phyloP scores from a whole-genome alignment of 2,888 invertebrate species.

The Drosophila helvetica region DNA sequence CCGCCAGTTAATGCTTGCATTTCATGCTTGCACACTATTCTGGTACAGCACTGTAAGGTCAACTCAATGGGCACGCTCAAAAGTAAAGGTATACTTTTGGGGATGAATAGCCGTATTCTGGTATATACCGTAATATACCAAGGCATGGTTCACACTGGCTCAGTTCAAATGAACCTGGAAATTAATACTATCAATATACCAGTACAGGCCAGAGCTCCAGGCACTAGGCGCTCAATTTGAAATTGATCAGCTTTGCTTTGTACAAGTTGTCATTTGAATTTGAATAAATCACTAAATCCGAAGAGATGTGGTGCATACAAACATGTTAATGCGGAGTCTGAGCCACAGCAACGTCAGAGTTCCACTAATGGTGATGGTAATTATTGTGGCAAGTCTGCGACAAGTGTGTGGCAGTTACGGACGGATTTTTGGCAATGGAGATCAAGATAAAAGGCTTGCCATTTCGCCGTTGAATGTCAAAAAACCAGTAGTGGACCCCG shows the following conservation, averaged over 20 bases:
- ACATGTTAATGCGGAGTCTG: slow-evolving; percentile 58
- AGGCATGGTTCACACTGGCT: too few relatives aligned
- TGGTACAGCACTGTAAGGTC: too few relatives aligned
- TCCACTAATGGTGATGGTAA: slow-evolving; percentile 37
- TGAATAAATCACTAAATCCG: not conserved
- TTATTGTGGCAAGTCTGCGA: slow-evolving; percentile 23
- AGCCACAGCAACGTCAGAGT: slow-evolving; percentile 26
- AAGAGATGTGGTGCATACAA: slow-evolving; percentile 41
- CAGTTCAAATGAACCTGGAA: too few relatives aligned
- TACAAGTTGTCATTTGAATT: not conserved
- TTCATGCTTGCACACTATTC: too few relatives aligned
- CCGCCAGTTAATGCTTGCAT: too few relatives aligned
- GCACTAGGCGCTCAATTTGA: too few relatives aligned
- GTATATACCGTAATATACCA: too few relatives aligned
- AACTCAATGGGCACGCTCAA: too few relatives aligned
- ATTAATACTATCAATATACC: too few relatives aligned
- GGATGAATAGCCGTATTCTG: too few relatives aligned
- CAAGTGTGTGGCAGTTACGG: slow-evolving; percentile 13
- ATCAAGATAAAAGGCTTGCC: not conserved
- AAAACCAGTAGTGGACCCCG: not conserved
- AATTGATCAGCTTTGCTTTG: not conserved
- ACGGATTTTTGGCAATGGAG: not conserved
- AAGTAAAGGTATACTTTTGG: too few relatives aligned
- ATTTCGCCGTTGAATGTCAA: not conserved
- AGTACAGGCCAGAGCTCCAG: too few relatives aligned